Conservation (phyloP, 2,113 vertebrate genomes). For the Canis aureus region DNA sequence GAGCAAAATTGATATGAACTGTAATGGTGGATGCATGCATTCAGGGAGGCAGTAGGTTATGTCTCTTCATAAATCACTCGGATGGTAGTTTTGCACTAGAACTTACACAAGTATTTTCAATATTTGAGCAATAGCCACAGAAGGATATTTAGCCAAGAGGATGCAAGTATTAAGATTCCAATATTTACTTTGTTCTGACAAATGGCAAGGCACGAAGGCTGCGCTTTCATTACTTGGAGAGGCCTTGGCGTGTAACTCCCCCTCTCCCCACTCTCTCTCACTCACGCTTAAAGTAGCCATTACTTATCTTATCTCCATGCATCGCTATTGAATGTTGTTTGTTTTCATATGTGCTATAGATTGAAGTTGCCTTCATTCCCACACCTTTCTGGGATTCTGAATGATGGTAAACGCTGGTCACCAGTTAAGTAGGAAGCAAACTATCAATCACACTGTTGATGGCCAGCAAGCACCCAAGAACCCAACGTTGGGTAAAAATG, state of each 20-base stretch:
- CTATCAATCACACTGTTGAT: conserved; percentile 4
- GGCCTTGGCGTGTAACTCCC: conserved; percentile 23
- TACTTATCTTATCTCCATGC: conserved; percentile 43
- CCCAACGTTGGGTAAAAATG: background rate
- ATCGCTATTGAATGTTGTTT: background rate
- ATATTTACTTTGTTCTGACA: conserved; percentile 81
- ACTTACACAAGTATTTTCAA: conserved; percentile 84
- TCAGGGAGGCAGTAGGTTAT: conserved; percentile 78
- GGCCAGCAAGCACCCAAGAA: background rate
- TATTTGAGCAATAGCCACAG: conserved; percentile 83
- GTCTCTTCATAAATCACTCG: conserved; percentile 78
- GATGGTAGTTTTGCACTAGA: conserved; percentile 74
- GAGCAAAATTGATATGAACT: conserved; percentile 87
- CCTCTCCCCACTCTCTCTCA: background rate
- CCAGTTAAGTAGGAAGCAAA: background rate
- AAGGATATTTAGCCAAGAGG: conserved; percentile 69
- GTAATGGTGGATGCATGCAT: conserved; percentile 83
- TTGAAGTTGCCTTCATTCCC: background rate
- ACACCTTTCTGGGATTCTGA: background rate
- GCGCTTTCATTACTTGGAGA: conserved; percentile 75
- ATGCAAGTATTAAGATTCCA: conserved; percentile 64
- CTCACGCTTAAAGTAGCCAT: conserved; percentile 50
- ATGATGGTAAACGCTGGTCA: background rate
- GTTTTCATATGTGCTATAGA: background rate
- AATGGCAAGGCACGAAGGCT: conserved; percentile 74